These are phyloP conservation scores for Cryptocheilus praepositus DNA, from an alignment of 2,888 invertebrate species.

Conservation along the genomic window DNA sequence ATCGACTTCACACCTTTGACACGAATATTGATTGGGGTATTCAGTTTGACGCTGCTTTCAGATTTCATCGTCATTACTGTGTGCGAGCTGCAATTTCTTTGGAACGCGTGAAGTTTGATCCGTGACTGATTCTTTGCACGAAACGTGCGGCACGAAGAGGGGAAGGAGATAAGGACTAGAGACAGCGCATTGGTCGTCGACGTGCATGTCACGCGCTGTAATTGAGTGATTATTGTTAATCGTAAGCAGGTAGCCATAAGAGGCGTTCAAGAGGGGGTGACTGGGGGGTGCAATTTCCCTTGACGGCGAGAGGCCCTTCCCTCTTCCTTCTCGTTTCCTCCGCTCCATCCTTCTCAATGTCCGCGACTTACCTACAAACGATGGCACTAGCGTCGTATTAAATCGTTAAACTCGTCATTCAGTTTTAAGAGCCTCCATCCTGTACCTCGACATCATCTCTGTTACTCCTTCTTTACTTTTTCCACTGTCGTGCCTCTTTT, in stretches of 20 bases:
- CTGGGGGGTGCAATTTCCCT: constrained; percentile 50
- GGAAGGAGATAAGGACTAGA: too few relatives aligned
- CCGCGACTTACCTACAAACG: constrained; percentile 17
- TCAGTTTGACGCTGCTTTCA: constrained; percentile 14
- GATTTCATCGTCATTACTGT: too few relatives aligned
- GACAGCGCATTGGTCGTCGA: constrained; percentile 1
- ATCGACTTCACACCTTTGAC: too few relatives aligned
- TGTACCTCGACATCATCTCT: neutral
- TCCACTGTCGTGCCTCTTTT: too few relatives aligned
- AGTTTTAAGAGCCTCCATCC: constrained; percentile 45
- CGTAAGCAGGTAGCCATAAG: constrained; percentile 52
- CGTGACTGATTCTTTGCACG: too few relatives aligned
- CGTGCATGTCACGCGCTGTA: constrained; percentile 63
- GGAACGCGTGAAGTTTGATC: too few relatives aligned
- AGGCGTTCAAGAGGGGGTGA: constrained; percentile 37
- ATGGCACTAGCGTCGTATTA: constrained; percentile 52
- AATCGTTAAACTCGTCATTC: constrained; percentile 54
- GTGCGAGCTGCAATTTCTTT: too few relatives aligned
- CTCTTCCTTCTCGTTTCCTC: constrained; percentile 20
- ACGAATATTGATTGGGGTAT: too few relatives aligned
- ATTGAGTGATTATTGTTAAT: constrained; percentile 69
- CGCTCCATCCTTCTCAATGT: neutral
- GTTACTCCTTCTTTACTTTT: too few relatives aligned
- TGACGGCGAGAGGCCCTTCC: constrained; percentile 23
- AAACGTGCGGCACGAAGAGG: constrained; percentile 18